These are phyloP conservation scores for Macrophya alboannulata DNA, from an alignment of 2,888 invertebrate species.

Conservation along the genomic window DNA sequence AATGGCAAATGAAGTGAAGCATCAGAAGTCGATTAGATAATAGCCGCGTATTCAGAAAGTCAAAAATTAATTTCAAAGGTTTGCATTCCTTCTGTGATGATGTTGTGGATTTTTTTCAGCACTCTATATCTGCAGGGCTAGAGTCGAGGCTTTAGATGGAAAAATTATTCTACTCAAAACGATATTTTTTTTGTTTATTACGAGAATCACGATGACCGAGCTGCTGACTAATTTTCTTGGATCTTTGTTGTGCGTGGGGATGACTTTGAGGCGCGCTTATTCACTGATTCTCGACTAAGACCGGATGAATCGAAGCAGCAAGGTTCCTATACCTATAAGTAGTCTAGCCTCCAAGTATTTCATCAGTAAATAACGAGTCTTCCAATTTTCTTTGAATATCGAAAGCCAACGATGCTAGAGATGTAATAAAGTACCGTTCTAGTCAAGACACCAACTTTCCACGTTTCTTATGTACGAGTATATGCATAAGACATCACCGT, in stretches of 20 bases:
- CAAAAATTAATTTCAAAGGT: neutral
- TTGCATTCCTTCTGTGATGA: neutral
- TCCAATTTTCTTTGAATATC: neutral
- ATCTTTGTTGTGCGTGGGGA: neutral
- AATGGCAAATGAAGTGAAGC: neutral
- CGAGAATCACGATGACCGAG: neutral
- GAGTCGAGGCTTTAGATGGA: neutral
- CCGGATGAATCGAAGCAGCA: neutral
- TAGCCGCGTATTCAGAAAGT: neutral
- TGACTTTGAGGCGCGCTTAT: neutral
- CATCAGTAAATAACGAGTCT: neutral
- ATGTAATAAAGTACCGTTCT: slow-evolving; percentile 14
- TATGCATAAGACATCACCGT: slow-evolving; percentile 27
- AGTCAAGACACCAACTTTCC: slow-evolving; percentile 28
- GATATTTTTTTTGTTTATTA: neutral
- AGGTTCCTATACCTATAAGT: too few species aligned
- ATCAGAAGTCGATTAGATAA: slow-evolving; percentile 6
- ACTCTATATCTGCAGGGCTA: neutral
- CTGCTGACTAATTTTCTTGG: neutral
- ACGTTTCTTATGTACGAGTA: neutral
- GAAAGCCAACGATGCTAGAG: slow-evolving; percentile 29
- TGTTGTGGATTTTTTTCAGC: neutral
- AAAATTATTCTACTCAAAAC: neutral
- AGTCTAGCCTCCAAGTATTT: neutral
- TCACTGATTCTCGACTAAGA: neutral